Base-by-base conservation (phyloP, 2,113 vertebrate species). In the Montifringilla adamsi region DNA sequence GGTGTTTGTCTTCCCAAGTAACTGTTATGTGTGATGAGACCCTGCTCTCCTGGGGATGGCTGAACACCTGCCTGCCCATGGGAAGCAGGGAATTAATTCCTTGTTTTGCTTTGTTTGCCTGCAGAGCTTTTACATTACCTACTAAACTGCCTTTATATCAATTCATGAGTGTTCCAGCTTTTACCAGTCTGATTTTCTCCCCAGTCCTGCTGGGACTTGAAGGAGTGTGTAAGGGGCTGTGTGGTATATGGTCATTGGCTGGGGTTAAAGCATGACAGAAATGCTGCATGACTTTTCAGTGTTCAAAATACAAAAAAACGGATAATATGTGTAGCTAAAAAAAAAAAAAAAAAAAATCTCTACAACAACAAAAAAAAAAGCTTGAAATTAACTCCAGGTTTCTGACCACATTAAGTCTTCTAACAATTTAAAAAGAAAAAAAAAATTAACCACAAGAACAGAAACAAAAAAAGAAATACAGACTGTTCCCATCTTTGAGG, bases 361-460 rank as follows among this genome's bases (percentile, higher is more conserved):
- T 44, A 66, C 11, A 26, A 33, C 39, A 52, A 63, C 9, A 73
- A 75, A 16, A 37, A 46, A 8, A 21, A 2, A 37, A 37, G 27
- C 44, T 74, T 95, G 62, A 95, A 96, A 84, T 94, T 91, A 94
- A 95, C n/a, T 95, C 64, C 95, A 96, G 58, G 15, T 90, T 97
- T 97, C 83, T 60, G 66, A 59, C 56, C 50, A 93, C 66, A 96
- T 26, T 63, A 90, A 95, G 81, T 77, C 33, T 62, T 81, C 55
- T 70, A 83, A 83, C 49, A 96, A 87, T 35, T 90, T 84, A 2
- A 67, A 90, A 92, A 89, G 24, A 7, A 46, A n/a, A 53, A 66
- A 66, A 44, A 27, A 50, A 16, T 0, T 1, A 93, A 52, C 64
- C 62, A 72, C 33, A 60, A 73, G 84, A 13, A 56, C 46, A 74